A percentile compares a stretch with the other conserved stretches of the same genome.
Conservation (phyloP, 2,797 vertebrate species). For the Coccyzus lansbergi region DNA sequence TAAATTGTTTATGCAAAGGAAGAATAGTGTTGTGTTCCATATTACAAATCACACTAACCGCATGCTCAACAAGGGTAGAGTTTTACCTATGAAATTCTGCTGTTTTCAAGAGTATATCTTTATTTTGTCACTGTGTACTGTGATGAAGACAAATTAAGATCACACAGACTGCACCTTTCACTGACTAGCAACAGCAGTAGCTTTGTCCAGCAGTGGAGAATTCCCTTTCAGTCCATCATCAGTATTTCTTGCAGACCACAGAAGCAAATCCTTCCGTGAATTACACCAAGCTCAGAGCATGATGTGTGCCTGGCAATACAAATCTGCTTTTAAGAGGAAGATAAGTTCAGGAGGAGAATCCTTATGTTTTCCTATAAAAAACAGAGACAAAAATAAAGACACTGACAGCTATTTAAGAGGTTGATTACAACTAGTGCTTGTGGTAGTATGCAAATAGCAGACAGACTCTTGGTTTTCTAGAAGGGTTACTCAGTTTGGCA, state of each 20-base stretch:
- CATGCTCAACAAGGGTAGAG: conserved; percentile 32
- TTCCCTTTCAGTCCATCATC: conserved; percentile 17
- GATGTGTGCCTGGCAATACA: not conserved
- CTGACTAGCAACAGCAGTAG: conserved; percentile 30
- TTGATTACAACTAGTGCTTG: not conserved
- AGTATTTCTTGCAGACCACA: conserved; percentile 30
- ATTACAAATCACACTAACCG: conserved; percentile 17
- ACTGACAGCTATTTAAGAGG: not conserved
- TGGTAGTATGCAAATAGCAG: conserved; percentile 7
- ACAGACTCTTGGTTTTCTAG: not conserved
- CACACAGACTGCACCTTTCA: not conserved
- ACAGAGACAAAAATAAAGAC: not conserved
- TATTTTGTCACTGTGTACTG: conserved; percentile 7
- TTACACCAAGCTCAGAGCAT: conserved; percentile 13
- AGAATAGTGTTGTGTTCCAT: conserved; percentile 49
- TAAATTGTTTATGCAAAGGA: conserved; percentile 77
- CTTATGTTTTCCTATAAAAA: not conserved
- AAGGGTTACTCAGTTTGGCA: not conserved
- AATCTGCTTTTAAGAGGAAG: conserved; percentile 20
- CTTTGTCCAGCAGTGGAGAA: not conserved
- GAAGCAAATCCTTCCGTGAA: conserved; percentile 35
- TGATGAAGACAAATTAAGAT: conserved; percentile 16
- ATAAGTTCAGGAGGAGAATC: not conserved
- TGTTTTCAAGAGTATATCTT: not conserved
- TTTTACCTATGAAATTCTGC: conserved; percentile 18